Percentiles rank a stretch among this genome's conserved stretches.
These are phyloP conservation scores for Hepsetus odoe DNA, from an alignment of 2,113 vertebrate species.

Conservation along the genomic window DNA sequence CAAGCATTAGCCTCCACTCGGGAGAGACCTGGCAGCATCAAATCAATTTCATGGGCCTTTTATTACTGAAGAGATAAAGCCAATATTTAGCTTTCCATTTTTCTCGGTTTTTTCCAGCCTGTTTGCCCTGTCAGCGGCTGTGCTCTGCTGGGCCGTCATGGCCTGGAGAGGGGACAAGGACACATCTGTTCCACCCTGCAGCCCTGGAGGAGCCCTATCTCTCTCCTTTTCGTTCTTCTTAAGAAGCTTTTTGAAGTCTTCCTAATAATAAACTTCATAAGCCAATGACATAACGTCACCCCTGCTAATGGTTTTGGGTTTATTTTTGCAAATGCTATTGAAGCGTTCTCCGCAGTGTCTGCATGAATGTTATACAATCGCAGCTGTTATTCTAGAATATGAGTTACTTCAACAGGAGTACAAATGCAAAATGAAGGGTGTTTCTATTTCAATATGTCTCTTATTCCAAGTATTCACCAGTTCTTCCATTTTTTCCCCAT, in stretches of 20 bases:
- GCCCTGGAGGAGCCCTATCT: conserved; percentile 45
- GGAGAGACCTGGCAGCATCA: conserved; percentile 73
- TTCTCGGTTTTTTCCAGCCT: conserved; percentile 67
- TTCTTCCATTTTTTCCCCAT: not conserved
- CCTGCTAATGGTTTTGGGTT: not conserved
- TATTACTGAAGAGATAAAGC: conserved; percentile 67
- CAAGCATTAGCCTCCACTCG: conserved; percentile 53
- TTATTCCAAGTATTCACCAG: not conserved
- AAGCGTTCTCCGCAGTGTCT: not conserved
- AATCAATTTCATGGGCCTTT: conserved; percentile 75
- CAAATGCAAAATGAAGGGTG: not conserved
- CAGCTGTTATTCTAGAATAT: not conserved
- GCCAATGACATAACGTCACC: not conserved
- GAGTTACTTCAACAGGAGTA: not conserved
- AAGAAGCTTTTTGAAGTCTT: not conserved
- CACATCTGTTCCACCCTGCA: conserved; percentile 60
- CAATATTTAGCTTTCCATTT: conserved; percentile 70
- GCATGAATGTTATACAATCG: not conserved
- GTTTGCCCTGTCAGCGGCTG: conserved; percentile 63
- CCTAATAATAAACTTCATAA: not conserved
- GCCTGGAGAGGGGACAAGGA: conserved; percentile 53
- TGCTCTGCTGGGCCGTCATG: conserved; percentile 56
- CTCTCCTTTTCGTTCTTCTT: conserved; percentile 7
- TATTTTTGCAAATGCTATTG: not conserved
- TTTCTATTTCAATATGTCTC: not conserved